Conservation (phyloP, 1,140 invertebrate species). For the Sitobion miscanthi region DNA sequence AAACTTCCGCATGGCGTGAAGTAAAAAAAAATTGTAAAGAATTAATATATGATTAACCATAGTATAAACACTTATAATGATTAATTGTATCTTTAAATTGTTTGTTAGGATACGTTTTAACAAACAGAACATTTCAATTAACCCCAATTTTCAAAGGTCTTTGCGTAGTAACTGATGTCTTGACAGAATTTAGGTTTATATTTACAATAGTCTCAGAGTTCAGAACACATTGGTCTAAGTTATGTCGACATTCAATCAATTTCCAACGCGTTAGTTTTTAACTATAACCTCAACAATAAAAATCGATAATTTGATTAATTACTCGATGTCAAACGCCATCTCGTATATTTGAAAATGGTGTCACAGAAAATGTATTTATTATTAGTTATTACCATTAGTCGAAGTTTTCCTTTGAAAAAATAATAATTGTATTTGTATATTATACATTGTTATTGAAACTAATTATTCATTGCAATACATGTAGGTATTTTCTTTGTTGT, state of each 20-base stretch:
- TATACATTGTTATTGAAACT: not conserved
- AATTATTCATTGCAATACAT: no score
- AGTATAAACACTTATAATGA: not conserved
- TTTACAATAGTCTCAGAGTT: not conserved
- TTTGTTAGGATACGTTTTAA: not conserved
- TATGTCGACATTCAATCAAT: not conserved
- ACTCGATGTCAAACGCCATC: not conserved
- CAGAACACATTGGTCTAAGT: not conserved
- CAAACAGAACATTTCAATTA: conserved; percentile 36
- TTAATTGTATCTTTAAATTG: not conserved
- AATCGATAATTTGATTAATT: conserved; percentile 1
- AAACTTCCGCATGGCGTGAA: no score
- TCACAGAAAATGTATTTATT: not conserved
- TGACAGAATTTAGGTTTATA: not conserved
- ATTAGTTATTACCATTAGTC: not conserved
- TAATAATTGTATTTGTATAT: not conserved
- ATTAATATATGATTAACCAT: no score
- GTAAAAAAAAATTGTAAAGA: no score
- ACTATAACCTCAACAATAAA: not conserved
- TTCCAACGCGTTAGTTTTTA: not conserved
- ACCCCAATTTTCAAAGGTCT: conserved; percentile 45
- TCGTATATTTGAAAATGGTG: not conserved
- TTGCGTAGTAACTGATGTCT: not conserved
- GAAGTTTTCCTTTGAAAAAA: not conserved
- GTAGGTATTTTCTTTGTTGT: no score